Base-by-base conservation (phyloP, 2,888 invertebrate genomes). In the Noctuana brunneofusca region DNA sequence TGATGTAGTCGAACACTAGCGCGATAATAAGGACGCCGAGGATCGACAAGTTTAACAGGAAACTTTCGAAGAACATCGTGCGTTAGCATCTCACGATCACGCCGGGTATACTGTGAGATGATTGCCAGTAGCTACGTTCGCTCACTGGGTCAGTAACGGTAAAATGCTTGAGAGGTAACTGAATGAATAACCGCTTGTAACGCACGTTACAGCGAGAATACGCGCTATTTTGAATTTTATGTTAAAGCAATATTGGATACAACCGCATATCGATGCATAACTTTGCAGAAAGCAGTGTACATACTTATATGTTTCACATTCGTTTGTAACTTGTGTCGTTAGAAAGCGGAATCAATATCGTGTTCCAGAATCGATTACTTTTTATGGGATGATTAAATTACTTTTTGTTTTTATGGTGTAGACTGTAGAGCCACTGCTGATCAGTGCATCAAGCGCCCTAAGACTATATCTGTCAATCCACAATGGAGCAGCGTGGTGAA, bases 31-130 rank as follows among this genome's bases (percentile, higher is more conserved):
- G 70, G 16, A 81, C 73, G 20, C 73, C 38, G 12, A 87, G 65
- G n/a, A 90, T 75, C 35, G 74, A 66, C 46, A 86, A 68, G 68
- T 90, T 91, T 57, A 91, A 73, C 20, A 87, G 73, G 63, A 87
- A 83, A 79, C 88, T 91, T 84, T 91, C 91, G 75, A 91, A 91
- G 71, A 90, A 86, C 91, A 91, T 91, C 68, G 83, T 50, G 50
- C 50, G 50, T 50, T 27, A 30, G 30, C 50, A 27, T 14, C 16
- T 27, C 11, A 4, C 27, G 50, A 24, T 27, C 27, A 16, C 50
- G 50, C 50, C 24, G 30, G 50, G 16, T 14, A 9, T 11, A 50
- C 50, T 50, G 50, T 6, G 70, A 74, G 68, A 56, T 70, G 71
- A 58, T 68, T 66, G 75, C n/a, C n/a, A n/a, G n/a, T n/a, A n/a